Evolutionary conservation across 1,140 invertebrate species (phyloP).

Genomic region (Orius insidiosus): DNA sequence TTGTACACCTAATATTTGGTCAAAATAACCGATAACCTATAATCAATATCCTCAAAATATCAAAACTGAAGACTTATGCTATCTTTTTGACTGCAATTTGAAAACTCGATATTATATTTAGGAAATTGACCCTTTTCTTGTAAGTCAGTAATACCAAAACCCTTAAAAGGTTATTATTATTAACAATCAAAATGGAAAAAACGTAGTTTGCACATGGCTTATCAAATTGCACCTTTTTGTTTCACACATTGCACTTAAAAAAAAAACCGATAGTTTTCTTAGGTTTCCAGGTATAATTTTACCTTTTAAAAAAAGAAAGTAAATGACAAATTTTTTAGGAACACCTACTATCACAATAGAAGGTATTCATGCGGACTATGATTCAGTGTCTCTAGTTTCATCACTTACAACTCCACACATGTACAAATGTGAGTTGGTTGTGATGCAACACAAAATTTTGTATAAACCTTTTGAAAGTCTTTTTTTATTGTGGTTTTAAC

Average conservation of each 20-base stretch:
- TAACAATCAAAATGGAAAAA: not conserved
- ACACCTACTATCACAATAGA: constrained; percentile 47
- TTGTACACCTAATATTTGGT: too few relatives aligned
- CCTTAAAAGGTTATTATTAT: too few relatives aligned
- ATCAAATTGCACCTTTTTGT: not conserved
- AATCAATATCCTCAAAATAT: too few relatives aligned
- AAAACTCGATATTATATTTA: too few relatives aligned
- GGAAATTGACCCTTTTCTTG: too few relatives aligned
- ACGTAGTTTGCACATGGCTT: not conserved
- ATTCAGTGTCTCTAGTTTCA: constrained; percentile 53
- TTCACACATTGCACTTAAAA: not conserved
- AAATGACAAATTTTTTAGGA: constrained; percentile 23
- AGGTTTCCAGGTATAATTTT: constrained; percentile 3
- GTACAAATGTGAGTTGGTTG: constrained; percentile 54
- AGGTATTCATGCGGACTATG: constrained; percentile 46
- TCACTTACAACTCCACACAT: constrained; percentile 53
- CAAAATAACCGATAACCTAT: too few relatives aligned
- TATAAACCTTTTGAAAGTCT: not conserved
- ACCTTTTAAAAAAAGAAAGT: constrained; percentile 2
- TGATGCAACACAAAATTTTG: constrained; percentile 1
- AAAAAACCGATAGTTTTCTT: not conserved
- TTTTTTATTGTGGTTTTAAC: not conserved
- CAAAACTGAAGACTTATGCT: too few relatives aligned
- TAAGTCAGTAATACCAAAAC: too few relatives aligned
- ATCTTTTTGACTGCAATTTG: too few relatives aligned